Evolutionary conservation across 1,140 invertebrate species (phyloP), one percentile per base, ranked within the genome.

Genomic region (Drosophila ohnishii): DNA sequence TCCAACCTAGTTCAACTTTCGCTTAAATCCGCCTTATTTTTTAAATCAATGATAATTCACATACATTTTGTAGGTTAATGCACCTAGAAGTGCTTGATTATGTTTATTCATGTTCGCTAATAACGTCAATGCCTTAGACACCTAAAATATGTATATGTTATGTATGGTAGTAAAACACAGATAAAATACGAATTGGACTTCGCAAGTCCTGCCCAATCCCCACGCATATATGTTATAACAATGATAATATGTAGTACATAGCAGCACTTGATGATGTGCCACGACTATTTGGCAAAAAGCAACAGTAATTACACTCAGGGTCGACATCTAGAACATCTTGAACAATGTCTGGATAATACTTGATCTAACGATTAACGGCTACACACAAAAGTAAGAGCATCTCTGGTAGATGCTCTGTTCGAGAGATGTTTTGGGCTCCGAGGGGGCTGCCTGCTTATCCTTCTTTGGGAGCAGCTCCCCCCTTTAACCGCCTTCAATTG

Each of bases 401-500:
- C 71, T 30, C 64, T 13, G 6, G 4, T 14, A 42, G 47, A 72
- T 84, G 81, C 75, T 70, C 66, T 76, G 61, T 74, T 87, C 73
- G 77, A 77, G 72, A 58, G 58, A 69, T 78, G 78, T 79, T 75
- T 53, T 53, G 56, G 25, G 28, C 60, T 69, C 16, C 30, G 55
- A 44, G 32, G 32, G 39, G 53, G 32, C 37, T 67, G 32, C 34
- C 44, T 59, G 35, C 30, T 62, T 44, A 59, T 39, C 39, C 39
- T 22, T 63, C 34, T 37, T 76, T 80, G n/a, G 37, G 10, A 19
- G 70, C 80, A 65, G 80, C 80, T 69, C 63, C 61, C 51, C 65
- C 58, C 48, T 87, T 88, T 16, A 84, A 74, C 71, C 72, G 79
- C 69, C 87, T 88, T 91, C 80, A 91, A 90, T 91, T 91, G 59